Conservation (phyloP, 2,113 vertebrate species). For the Macquaria australasica region DNA sequence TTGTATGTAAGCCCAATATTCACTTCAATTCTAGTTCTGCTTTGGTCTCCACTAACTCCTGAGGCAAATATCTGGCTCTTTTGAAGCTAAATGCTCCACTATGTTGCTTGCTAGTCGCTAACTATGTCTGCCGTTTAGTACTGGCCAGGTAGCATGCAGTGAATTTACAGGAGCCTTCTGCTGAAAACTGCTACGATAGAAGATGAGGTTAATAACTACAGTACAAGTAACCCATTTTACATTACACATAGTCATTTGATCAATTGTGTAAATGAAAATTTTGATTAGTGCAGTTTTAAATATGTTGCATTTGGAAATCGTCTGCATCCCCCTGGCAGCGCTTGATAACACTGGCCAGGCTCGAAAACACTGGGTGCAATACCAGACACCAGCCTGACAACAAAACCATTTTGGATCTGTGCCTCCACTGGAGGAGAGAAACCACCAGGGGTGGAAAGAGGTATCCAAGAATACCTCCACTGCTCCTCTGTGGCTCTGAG, state of each 20-base stretch:
- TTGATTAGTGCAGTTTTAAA: not conserved
- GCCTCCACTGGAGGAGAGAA: constrained; percentile 18
- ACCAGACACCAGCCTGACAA: constrained; percentile 23
- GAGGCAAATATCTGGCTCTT: not conserved
- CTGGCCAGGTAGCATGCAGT: not conserved
- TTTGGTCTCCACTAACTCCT: not conserved
- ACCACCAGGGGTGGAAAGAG: constrained; percentile 23
- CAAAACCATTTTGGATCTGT: not conserved
- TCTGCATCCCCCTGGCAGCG: not conserved
- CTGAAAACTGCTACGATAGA: not conserved
- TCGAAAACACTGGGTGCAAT: not conserved
- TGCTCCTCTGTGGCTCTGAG: not conserved
- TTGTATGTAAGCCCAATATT: not conserved
- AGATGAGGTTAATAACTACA: not conserved
- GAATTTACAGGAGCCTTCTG: not conserved
- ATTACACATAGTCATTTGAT: not conserved
- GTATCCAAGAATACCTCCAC: constrained; percentile 9
- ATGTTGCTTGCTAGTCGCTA: not conserved
- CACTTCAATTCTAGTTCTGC: not conserved
- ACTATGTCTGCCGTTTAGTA: not conserved
- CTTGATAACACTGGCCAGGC: not conserved
- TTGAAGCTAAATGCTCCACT: not conserved
- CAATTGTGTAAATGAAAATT: too few species aligned
- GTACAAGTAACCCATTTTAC: not conserved
- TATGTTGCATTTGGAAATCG: not conserved